Conservation (phyloP, 2,113 vertebrate genomes). For the Rhagologus leucostigma region DNA sequence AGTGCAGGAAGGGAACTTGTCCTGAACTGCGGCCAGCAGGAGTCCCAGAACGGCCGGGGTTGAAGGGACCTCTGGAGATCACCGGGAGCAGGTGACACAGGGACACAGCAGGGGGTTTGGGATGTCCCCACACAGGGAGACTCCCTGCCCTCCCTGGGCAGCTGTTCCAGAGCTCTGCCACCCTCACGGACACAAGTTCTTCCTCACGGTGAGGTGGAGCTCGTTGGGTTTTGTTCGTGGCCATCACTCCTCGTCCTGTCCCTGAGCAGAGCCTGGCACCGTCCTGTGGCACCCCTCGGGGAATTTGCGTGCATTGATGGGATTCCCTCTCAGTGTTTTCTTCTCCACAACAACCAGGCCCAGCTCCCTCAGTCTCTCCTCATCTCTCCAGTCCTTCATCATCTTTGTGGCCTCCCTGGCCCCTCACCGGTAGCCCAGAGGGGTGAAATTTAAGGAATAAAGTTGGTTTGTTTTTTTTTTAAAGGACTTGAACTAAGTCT, state of each 20-base stretch:
- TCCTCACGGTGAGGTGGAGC: too few species aligned
- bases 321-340: not conserved
- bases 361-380: not conserved
- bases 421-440: not conserved
- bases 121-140: not conserved
- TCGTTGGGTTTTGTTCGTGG: fast-evolving
- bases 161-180: not conserved
- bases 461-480: not conserved
- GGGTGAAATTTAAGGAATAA: not conserved
- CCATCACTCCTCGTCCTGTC: not conserved
- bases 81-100: not conserved
- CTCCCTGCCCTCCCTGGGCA: not conserved
- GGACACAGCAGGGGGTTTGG: fast-evolving
- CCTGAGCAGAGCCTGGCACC: not conserved
- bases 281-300: fast-evolving
- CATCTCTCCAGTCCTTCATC: not conserved
- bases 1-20: not conserved
- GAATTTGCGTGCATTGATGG: not conserved
- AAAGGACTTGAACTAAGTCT: not conserved
- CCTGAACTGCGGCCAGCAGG: not conserved
- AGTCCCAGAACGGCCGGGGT: fast-evolving
- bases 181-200: fast-evolving
- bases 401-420: not conserved
- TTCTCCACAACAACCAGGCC: not conserved
- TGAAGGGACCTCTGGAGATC: not conserved